Conservation (phyloP, 2,113 vertebrate genomes). For the Cricetomys ansorgei region DNA sequence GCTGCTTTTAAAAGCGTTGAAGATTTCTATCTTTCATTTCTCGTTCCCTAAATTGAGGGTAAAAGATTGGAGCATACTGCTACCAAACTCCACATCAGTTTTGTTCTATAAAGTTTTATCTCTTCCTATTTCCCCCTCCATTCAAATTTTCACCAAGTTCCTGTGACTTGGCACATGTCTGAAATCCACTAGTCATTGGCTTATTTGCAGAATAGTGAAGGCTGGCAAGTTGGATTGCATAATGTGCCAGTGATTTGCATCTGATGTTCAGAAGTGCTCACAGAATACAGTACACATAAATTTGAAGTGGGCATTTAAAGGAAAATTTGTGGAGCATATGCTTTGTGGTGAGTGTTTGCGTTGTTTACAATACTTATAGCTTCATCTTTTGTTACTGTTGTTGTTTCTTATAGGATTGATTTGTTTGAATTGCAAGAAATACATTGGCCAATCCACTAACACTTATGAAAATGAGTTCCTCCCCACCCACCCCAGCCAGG, state of each 20-base stretch:
- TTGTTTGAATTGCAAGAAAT: not conserved
- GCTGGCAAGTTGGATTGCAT: not conserved
- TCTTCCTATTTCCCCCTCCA: not conserved
- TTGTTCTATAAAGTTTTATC: not conserved
- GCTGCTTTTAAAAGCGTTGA: too few relatives aligned
- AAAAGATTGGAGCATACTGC: too few relatives aligned
- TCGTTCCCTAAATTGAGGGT: too few relatives aligned
- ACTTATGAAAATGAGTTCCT: not conserved
- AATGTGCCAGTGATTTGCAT: not conserved
- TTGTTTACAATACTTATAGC: not conserved
- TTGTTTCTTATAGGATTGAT: not conserved
- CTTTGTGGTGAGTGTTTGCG: not conserved
- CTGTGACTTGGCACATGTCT: not conserved
- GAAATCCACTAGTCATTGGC: not conserved
- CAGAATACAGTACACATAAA: not conserved
- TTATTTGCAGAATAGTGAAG: not conserved
- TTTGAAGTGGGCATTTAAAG: constrained; percentile 38
- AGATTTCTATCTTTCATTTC: too few relatives aligned
- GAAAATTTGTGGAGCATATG: not conserved
- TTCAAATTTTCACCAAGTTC: constrained; percentile 22
- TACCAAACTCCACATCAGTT: not conserved
- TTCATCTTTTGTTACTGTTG: not conserved
- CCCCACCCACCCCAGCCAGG: not conserved
- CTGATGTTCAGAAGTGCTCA: not conserved
- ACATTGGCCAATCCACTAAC: constrained; percentile 47